phyloP scores from a whole-genome alignment of 2,888 invertebrate genomes.

The Heteropelma amictum region DNA sequence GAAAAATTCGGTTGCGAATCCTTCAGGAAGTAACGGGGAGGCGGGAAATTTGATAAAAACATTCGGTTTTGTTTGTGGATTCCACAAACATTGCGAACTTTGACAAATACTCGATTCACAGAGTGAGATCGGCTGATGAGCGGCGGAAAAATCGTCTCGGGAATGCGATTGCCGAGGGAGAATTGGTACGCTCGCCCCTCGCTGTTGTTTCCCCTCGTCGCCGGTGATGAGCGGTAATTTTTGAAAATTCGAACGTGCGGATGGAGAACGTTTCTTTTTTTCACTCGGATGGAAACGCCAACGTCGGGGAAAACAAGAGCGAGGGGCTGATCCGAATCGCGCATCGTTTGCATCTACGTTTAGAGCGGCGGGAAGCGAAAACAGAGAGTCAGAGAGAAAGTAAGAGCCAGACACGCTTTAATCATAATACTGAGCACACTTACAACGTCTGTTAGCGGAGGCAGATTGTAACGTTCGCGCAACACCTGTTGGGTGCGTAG shows the following conservation, averaged over 20 bases:
- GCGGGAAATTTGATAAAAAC: no score
- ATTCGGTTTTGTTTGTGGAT: no score
- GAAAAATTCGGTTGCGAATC: no score
- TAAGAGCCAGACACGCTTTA: no score
- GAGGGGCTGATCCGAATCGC: neutral
- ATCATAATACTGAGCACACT: slow-evolving; percentile 62
- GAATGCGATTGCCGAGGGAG: neutral
- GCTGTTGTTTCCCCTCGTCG: neutral
- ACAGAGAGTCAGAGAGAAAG: no score
- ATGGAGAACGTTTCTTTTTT: no score
- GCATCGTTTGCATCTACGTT: slow-evolving; percentile 4
- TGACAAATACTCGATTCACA: no score
- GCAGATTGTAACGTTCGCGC: slow-evolving; percentile 75
- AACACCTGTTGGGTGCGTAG: slow-evolving; percentile 76
- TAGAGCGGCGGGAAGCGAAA: slow-evolving; percentile 27
- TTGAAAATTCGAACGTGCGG: neutral
- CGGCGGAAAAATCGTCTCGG: neutral
- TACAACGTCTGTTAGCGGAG: slow-evolving; percentile 74
- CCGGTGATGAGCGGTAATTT: neutral
- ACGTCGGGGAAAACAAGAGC: neutral
- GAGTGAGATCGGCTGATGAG: neutral
- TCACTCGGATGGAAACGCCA: neutral
- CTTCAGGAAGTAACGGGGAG: no score
- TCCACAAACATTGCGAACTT: no score
- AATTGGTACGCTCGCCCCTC: neutral